Evolutionary conservation across 2,797 vertebrate species (phyloP), one percentile per base, ranked within the genome.

Genomic region (Anomalospiza imberbis): DNA sequence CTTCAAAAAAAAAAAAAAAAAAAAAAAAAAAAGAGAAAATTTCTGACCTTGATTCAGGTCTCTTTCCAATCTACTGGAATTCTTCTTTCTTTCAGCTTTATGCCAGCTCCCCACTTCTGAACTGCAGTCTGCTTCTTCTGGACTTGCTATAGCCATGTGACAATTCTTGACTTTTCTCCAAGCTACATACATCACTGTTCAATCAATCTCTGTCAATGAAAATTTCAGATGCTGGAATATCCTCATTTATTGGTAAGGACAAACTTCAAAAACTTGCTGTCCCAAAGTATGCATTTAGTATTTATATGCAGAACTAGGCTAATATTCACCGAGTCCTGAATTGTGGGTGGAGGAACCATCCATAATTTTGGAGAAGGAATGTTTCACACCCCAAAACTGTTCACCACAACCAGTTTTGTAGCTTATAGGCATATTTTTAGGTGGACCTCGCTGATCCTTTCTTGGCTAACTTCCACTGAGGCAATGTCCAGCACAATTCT

Each of bases 161-260:
- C 10, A 18, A 50, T 79, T 79, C 28, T 40, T 87, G 71, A 85
- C 40, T 87, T 25, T 26, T 32, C 9, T 78, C 58, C 84, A 92
- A 75, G 18, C 22, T 75, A 44, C 3, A 1, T 17, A 47, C 0
- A 0, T 61, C 54, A 65, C 47, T 1, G 2, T 70, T 31, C 2
- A 38, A 66, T 55, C 77, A 73, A 79, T 42, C 6, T 18, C 36
- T 29, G n/a, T 34, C 81, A 92, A 71, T 54, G 61, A 44, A 77
- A 82, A 60, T 45, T 86, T 88, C 62, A 68, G 10, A 44, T 75
- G 11, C 36, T 78, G 48, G 40, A 62, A 85, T 76, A 53, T 7
- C 8, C 5, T 84, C 10, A 2, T 58, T 57, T 40, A 5, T 66
- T 61, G 22, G 9, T 50, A 74, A 65, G n/a, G 54, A 50, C 26